Base-by-base conservation (phyloP, 2,888 invertebrate species). In the Lasioglossum oenotherae region DNA sequence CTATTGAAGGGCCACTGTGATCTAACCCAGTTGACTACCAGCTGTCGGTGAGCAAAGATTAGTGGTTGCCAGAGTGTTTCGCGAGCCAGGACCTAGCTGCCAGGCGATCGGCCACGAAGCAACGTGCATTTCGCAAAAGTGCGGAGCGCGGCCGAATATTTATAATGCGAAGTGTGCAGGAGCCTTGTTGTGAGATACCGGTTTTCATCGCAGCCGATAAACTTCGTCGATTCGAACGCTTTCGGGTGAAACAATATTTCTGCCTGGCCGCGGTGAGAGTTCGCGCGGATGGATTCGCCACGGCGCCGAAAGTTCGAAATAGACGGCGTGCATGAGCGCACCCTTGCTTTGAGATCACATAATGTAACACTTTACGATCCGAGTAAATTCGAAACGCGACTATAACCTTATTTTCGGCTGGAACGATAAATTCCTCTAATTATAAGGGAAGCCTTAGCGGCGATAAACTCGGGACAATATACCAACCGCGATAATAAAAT, bases 291-390 rank as follows among this genome's bases (percentile, higher is more conserved):
- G 74, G 49, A 74, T 49, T 12, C 31, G 44, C 69, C 19, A 53
- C 46, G 49, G 71, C 75, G 57, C 27, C 75, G 57, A 73, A 71
- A 67, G 83, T 85, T 85, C 78, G 75, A 85, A 85, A 82, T 82
- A 85, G 84, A 82, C 46, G 74, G 71, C 49, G 19, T 53, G 69
- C 76, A 75, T 76, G 64, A 84, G 46, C 67, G 53, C 75, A 31
- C 44, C 31, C 73, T 74, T 74, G 82, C 82, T 84, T 84, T 82
- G 78, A 72, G 74, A 82, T 82, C 82, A 71, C 82, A 72, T 82
- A 82, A 78, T 78, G 49, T 75, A 82, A 78, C 78, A 72, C 73
- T 84, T 78, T 82, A 82, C 74, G 82, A 84, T 84, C 78, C 71
- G 74, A 60, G 60, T 84, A 84, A 84, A 84, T 78, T 75, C 82